phyloP scores from a whole-genome alignment of 2,888 invertebrate genomes.

The Tethea ocularis region DNA sequence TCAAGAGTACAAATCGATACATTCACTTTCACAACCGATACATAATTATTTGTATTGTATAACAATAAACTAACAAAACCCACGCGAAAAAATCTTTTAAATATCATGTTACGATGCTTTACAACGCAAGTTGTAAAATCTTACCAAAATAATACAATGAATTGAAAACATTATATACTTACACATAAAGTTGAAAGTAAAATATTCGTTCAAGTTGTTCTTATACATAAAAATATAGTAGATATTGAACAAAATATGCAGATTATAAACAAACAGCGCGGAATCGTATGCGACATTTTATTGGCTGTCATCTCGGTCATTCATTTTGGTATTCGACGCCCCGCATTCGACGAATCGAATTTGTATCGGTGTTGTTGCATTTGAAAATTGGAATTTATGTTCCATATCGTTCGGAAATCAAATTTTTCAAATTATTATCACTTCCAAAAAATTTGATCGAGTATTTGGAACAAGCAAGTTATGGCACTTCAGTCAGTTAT shows the following conservation, averaged over 20 bases:
- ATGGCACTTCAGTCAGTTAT: no score
- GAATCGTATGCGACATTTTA: slow-evolving; percentile 42
- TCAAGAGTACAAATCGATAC: slow-evolving; percentile 10
- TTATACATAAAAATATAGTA: slow-evolving; percentile 4
- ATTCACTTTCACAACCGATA: slow-evolving; percentile 10
- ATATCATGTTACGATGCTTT: slow-evolving; percentile 28
- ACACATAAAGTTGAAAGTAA: slow-evolving; percentile 4
- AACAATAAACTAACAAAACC: slow-evolving; percentile 13
- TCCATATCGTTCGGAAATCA: slow-evolving; percentile 29
- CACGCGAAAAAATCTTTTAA: slow-evolving; percentile 21
- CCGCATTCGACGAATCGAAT: slow-evolving; percentile 11
- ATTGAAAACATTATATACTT: not conserved
- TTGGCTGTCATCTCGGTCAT: slow-evolving; percentile 42
- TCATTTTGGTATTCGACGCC: slow-evolving; percentile 28
- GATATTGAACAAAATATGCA: slow-evolving; percentile 35
- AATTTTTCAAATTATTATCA: slow-evolving; percentile 32
- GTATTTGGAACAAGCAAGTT: not conserved
- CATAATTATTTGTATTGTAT: slow-evolving; percentile 7
- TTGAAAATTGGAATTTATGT: slow-evolving; percentile 39
- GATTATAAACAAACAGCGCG: slow-evolving; percentile 42
- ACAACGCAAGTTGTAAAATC: not conserved
- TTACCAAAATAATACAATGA: not conserved
- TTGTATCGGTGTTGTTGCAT: slow-evolving; percentile 15
- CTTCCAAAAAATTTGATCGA: not conserved
- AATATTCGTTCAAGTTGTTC: not conserved